phyloP scores from a whole-genome alignment of 1,140 invertebrate genomes.

The Temnothorax longispinosus region DNA sequence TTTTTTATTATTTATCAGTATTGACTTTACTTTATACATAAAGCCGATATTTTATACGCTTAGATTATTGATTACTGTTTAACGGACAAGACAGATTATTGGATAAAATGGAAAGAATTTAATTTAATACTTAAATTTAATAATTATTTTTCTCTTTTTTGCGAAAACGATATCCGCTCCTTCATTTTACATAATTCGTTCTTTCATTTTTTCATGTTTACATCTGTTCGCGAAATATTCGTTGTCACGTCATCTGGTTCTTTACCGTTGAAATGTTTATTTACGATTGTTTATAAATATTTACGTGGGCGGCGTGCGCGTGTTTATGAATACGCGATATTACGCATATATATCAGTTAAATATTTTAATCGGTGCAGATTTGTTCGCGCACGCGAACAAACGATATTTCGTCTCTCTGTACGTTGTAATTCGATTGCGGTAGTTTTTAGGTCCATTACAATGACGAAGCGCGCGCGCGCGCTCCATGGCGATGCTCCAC shows the following conservation, averaged over 20 bases:
- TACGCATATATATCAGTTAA: not conserved
- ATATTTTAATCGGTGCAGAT: not conserved
- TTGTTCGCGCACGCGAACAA: not conserved
- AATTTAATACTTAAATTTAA: not conserved
- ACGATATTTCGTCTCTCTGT: not conserved
- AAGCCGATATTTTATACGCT: constrained; percentile 12
- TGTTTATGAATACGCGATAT: not conserved
- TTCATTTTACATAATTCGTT: not conserved
- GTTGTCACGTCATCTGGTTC: not conserved
- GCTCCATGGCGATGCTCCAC: not conserved
- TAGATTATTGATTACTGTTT: constrained; percentile 10
- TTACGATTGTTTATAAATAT: constrained; percentile 43
- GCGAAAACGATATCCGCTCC: not conserved
- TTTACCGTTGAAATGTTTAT: constrained; percentile 6
- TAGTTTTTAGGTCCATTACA: constrained; percentile 30
- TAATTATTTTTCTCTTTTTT: not conserved
- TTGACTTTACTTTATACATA: not conserved
- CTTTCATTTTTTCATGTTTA: not conserved
- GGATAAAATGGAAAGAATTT: not conserved
- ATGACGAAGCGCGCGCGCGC: not conserved
- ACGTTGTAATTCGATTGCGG: not conserved
- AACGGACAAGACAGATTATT: not conserved
- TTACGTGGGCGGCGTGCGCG: not conserved
- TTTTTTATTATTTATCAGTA: constrained; percentile 18
- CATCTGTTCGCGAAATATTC: not conserved